These are phyloP conservation scores for Gonocerus acuteangulatus DNA, from an alignment of 2,888 invertebrate genomes.

Conservation along the genomic window DNA sequence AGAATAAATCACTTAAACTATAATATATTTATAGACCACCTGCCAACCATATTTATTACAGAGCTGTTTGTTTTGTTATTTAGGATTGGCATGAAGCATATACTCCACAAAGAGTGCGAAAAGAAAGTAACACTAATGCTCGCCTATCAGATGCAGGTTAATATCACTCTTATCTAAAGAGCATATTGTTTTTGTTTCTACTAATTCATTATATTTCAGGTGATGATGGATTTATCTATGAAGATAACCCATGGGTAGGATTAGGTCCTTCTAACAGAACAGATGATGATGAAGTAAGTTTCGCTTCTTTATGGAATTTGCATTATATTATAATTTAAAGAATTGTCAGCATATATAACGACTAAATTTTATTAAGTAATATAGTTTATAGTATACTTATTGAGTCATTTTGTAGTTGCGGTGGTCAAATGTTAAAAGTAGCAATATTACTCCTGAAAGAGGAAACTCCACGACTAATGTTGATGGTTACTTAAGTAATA, in stretches of 20 bases:
- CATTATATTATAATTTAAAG: too few species aligned
- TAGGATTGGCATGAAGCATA: constrained; percentile 36
- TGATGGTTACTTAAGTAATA: constrained; percentile 13
- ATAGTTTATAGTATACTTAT: not conserved
- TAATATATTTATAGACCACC: too few species aligned
- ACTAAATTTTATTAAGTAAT: too few species aligned
- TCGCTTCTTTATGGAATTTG: not conserved
- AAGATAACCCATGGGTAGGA: constrained; percentile 34
- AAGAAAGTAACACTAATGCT: constrained; percentile 37
- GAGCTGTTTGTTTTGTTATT: constrained; percentile 10
- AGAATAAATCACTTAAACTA: too few species aligned
- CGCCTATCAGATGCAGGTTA: constrained; percentile 35
- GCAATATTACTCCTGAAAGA: constrained; percentile 34
- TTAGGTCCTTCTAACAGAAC: constrained; percentile 33
- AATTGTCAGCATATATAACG: too few species aligned
- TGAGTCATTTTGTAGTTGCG: constrained; percentile 21
- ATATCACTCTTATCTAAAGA: not conserved
- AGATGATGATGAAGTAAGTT: constrained; percentile 37
- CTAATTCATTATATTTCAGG: constrained; percentile 26
- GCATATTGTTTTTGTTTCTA: not conserved
- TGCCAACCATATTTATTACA: too few species aligned
- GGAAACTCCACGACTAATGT: constrained; percentile 29
- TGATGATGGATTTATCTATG: constrained; percentile 32
- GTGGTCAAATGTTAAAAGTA: constrained; percentile 35
- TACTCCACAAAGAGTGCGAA: constrained; percentile 33